Percentiles rank a stretch among this genome's conserved stretches.
These are phyloP conservation scores for Micrasema longulum DNA, from an alignment of 1,140 invertebrate species.

Conservation along the genomic window DNA sequence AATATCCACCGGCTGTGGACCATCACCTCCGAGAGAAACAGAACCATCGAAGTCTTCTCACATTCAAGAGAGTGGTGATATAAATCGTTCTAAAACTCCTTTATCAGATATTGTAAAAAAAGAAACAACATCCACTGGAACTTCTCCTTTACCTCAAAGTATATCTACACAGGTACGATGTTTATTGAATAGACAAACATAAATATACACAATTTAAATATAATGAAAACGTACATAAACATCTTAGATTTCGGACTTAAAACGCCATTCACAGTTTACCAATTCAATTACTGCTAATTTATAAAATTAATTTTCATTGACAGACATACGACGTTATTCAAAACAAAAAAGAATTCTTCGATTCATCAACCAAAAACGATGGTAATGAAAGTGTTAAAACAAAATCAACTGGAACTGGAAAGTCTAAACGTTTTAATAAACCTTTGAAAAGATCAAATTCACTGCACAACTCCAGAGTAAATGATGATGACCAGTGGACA, in stretches of 20 bases:
- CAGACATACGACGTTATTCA: slow-evolving; percentile 62
- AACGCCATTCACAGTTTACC: no score
- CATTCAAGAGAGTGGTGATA: slow-evolving; percentile 13
- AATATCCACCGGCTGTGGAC: slow-evolving; percentile 70
- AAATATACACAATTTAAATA: no score
- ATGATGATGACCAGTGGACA: slow-evolving; percentile 58
- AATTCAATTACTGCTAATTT: no score
- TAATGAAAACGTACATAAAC: no score
- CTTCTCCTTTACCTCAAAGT: slow-evolving; percentile 86
- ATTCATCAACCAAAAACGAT: slow-evolving; percentile 41
- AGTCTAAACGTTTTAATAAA: slow-evolving; percentile 48
- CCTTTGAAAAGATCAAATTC: slow-evolving; percentile 66
- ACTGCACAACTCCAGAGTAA: slow-evolving; percentile 58
- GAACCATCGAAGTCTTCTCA: slow-evolving; percentile 40
- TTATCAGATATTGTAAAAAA: slow-evolving; percentile 55
- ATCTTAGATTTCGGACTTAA: no score
- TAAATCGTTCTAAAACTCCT: slow-evolving; percentile 41
- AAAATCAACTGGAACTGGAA: slow-evolving; percentile 45
- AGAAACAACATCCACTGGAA: slow-evolving; percentile 73
- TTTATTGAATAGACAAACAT: no score
- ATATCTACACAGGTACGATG: slow-evolving; percentile 84
- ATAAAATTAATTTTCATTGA: slow-evolving; percentile 27
- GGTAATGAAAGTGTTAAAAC: slow-evolving; percentile 31
- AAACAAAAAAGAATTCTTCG: slow-evolving; percentile 47
- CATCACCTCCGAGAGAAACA: slow-evolving; percentile 68